Percentiles rank a stretch among this genome's conserved stretches.
Conservation (phyloP, 2,113 vertebrate genomes). For the Phodopus roborovskii region DNA sequence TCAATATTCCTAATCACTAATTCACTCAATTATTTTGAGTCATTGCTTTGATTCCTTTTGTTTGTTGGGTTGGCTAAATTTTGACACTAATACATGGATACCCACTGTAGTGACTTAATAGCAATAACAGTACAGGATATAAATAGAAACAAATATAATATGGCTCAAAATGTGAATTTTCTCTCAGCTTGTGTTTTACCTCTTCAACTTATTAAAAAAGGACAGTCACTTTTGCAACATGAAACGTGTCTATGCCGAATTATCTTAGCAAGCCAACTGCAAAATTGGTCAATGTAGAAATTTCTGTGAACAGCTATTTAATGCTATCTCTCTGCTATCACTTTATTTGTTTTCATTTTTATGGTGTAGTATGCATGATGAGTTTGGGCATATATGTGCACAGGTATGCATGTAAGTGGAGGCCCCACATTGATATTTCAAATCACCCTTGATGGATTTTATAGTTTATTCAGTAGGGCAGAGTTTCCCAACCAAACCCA, state of each 20-base stretch:
- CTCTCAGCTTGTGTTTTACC: background rate
- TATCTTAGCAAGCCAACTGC: background rate
- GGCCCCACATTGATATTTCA: too few species aligned
- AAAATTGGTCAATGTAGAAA: background rate
- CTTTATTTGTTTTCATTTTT: background rate
- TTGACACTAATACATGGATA: background rate
- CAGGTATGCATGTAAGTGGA: background rate
- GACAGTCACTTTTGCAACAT: background rate
- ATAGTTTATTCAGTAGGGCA: background rate
- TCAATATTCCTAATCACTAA: background rate
- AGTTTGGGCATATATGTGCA: background rate
- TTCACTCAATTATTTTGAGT: background rate
- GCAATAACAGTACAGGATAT: background rate
- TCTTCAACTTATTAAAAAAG: background rate
- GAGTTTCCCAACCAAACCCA: background rate
- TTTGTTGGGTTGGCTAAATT: background rate
- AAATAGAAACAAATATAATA: background rate
- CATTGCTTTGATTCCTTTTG: background rate
- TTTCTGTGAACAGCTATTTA: background rate
- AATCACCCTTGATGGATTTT: background rate
- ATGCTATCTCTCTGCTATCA: too few species aligned
- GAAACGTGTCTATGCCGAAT: background rate
- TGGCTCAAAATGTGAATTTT: conserved; percentile 11
- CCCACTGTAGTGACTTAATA: background rate
- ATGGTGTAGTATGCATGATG: background rate